Percentiles rank a stretch among this genome's conserved stretches.
These are phyloP conservation scores for Stegodyphus dumicola DNA, from an alignment of 1,140 invertebrate genomes.

Conservation along the genomic window DNA sequence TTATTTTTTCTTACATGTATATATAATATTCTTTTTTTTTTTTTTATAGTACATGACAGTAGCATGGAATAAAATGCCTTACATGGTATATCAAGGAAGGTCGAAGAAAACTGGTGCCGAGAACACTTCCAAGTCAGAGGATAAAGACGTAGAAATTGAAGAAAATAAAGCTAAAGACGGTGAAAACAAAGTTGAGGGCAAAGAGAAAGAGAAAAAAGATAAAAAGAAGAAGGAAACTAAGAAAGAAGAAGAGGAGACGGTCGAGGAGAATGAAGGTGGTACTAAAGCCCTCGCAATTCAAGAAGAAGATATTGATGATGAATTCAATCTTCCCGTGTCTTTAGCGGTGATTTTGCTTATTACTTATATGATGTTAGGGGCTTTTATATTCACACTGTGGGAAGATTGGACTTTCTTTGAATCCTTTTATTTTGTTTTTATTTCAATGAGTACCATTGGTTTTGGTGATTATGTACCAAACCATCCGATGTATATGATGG, in stretches of 20 bases:
- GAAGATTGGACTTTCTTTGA: conserved; percentile 88
- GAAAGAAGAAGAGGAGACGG: conserved; percentile 10
- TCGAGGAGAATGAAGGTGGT: conserved; percentile 27
- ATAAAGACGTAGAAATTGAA: conserved; percentile 1
- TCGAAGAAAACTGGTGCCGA: conserved; percentile 15
- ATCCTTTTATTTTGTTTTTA: conserved; percentile 94
- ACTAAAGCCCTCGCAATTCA: conserved; percentile 15
- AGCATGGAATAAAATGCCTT: conserved; percentile 62
- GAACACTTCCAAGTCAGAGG: background rate
- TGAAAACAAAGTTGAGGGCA: background rate
- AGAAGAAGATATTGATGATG: conserved; percentile 78
- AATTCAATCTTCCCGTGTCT: conserved; percentile 91
- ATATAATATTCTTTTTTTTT: background rate
- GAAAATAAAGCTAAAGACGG: background rate
- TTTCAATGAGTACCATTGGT: conserved; percentile 93
- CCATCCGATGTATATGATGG: conserved; percentile 91
- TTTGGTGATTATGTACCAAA: conserved; percentile 91
- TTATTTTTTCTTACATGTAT: too few relatives aligned
- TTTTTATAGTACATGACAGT: conserved; percentile 61
- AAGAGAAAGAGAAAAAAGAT: conserved; percentile 13
- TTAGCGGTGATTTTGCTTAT: conserved; percentile 85
- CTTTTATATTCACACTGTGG: conserved; percentile 80
- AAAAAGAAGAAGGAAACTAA: background rate
- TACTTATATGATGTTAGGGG: conserved; percentile 86
- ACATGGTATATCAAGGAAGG: conserved; percentile 30